These are phyloP conservation scores for Theocolax elegans DNA, from an alignment of 1,140 invertebrate genomes.

Conservation along the genomic window DNA sequence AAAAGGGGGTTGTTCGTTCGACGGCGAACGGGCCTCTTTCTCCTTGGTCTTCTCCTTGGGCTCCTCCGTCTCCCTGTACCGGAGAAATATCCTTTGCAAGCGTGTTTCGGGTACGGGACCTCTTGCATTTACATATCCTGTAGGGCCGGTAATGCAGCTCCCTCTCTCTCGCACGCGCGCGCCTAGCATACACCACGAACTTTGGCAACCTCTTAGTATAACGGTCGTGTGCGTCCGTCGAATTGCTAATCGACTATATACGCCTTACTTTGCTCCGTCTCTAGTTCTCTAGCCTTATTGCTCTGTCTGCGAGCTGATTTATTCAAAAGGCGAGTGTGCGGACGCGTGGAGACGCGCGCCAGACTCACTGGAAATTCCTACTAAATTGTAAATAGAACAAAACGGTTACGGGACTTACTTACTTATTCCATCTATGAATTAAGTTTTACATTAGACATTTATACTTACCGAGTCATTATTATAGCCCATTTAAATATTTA, in stretches of 20 bases:
- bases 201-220: constrained; percentile 45
- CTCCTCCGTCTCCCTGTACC: not conserved
- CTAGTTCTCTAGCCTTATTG: no score
- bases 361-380: no score
- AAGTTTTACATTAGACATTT: no score
- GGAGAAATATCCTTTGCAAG: constrained; percentile 2
- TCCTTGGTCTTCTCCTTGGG: constrained; percentile 9
- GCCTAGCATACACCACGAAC: not conserved
- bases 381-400: no score
- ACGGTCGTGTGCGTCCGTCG: constrained; percentile 52
- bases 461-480: no score
- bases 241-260: constrained; percentile 51
- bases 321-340: no score
- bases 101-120: constrained; percentile 37
- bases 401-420: no score
- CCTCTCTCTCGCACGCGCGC: constrained; percentile 45
- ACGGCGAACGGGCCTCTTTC: constrained; percentile 3
- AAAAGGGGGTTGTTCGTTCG: constrained; percentile 36
- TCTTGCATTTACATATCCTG: constrained; percentile 59
- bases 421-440: no score
- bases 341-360: no score
- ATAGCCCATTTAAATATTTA: no score
- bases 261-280: not conserved
- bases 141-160: constrained; percentile 58
- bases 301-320: no score